Evolutionary conservation across 2,113 vertebrate species (phyloP).

Genomic region (Ivindomyrus marchei): DNA sequence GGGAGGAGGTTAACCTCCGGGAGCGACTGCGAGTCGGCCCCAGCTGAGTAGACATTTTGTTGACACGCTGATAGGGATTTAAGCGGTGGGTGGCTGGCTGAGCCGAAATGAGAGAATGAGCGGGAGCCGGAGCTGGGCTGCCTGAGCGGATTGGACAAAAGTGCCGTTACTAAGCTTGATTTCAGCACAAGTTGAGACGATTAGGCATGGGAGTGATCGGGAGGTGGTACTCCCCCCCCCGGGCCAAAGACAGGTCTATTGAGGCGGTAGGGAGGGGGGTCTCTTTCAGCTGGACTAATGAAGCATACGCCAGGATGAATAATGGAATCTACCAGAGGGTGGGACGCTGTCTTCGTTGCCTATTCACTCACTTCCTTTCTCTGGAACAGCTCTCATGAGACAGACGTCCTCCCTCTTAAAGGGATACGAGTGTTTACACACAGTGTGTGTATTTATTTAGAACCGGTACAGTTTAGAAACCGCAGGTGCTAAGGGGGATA

Average conservation of each 20-base stretch:
- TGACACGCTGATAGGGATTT: slow-evolving; percentile 75
- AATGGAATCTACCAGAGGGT: slow-evolving; percentile 52
- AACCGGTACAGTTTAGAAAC: not conserved
- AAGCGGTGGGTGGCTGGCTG: slow-evolving; percentile 66
- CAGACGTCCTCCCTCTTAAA: slow-evolving; percentile 54
- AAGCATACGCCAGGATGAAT: slow-evolving; percentile 59
- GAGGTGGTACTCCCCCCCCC: slow-evolving; percentile 38
- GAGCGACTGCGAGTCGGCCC: slow-evolving; percentile 58
- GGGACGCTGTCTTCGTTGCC: slow-evolving; percentile 38
- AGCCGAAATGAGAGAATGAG: slow-evolving; percentile 63
- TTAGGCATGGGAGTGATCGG: slow-evolving; percentile 45
- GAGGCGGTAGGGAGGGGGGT: slow-evolving; percentile 50
- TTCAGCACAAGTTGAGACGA: slow-evolving; percentile 63
- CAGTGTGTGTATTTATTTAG: slow-evolving; percentile 21
- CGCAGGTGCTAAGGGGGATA: not conserved
- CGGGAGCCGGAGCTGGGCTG: slow-evolving; percentile 38
- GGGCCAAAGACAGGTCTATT: slow-evolving; percentile 50
- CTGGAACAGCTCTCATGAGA: slow-evolving; percentile 29
- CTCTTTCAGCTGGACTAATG: slow-evolving; percentile 64
- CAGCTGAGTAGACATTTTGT: slow-evolving; percentile 73
- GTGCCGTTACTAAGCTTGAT: slow-evolving; percentile 65
- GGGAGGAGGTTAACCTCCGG: slow-evolving; percentile 60
- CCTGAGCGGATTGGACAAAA: slow-evolving; percentile 51
- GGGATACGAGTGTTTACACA: slow-evolving; percentile 51
- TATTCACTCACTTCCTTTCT: slow-evolving; percentile 47